Evolutionary conservation across 2,113 vertebrate species (phyloP), one percentile per base, ranked within the genome.

Genomic region (Cyrtonyx montezumae): DNA sequence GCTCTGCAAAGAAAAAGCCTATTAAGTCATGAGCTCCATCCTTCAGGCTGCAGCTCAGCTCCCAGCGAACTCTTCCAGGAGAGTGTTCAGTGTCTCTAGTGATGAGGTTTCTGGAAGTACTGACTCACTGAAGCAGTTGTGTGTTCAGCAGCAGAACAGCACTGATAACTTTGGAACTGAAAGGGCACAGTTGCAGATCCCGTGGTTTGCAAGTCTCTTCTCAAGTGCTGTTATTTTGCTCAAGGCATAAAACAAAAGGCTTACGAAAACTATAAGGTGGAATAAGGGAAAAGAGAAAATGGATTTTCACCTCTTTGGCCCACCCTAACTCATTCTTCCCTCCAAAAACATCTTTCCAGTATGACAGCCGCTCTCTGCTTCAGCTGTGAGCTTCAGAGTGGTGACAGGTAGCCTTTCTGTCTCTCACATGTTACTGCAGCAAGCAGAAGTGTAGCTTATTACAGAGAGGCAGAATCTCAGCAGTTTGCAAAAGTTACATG

Each of bases 21-120:
- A 43, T 80, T 69, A 82, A 91, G 70, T 84, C 88, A 92, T 36
- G 81, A 91, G 90, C 68, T 77, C n/a, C 71, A 86, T 81, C 82
- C 85, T 90, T 82, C 68, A 85, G 79, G 69, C 40, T 15, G 58
- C 43, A 77, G 78, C 26, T 67, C 61, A 92, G 26, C 91, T 95
- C 76, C 73, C 56, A 85, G 26, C 55, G 76, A 88, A 79, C 92
- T 82, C 67, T 28, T 45, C 61, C 61, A 94, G 78, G 91, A 37
- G 5, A n/a, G 58, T 13, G 55, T 61, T 96, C 55, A n/a, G 87
- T 55, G 84, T 91, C 61, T 83, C 79, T 42, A 28, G 77, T 68
- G 90, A 91, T 3, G 23, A 70, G 26, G 7, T 75, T 87, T 90
- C 91, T 93, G 86, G 65, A 95, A 73, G 79, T 13, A n/a, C 23